phyloP scores from a whole-genome alignment of 2,888 invertebrate species.

The Anthophora plumipes region DNA sequence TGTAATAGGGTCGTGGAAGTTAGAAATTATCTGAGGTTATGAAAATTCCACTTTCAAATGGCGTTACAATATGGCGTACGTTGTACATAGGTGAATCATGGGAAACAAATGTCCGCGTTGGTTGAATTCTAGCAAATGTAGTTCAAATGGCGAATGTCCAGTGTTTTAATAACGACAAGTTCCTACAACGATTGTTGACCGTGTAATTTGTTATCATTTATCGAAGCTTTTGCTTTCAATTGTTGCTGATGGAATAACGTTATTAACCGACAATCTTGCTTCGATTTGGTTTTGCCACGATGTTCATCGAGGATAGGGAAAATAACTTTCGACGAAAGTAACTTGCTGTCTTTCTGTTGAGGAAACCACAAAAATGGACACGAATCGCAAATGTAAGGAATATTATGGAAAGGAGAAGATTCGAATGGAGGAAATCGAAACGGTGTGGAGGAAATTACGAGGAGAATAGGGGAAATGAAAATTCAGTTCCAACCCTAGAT shows the following conservation, averaged over 20 bases:
- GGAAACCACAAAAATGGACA: no score
- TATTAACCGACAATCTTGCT: background rate
- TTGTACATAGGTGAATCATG: background rate
- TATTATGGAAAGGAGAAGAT: no score
- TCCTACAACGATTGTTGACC: slow-evolving; percentile 32
- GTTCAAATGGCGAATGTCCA: slow-evolving; percentile 9
- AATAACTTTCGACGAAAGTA: background rate
- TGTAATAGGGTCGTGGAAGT: no score
- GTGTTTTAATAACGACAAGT: slow-evolving; percentile 25
- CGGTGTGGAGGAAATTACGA: no score
- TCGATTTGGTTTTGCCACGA: background rate
- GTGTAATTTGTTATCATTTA: slow-evolving; percentile 29
- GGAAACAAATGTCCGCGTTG: background rate
- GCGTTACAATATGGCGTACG: background rate
- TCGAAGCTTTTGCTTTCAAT: background rate
- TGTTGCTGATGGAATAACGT: background rate
- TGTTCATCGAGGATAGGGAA: background rate
- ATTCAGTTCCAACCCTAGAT: no score
- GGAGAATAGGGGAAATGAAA: no score
- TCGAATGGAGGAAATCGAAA: no score
- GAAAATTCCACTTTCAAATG: background rate
- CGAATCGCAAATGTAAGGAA: no score
- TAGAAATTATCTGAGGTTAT: background rate
- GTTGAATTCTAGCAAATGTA: slow-evolving; percentile 18
- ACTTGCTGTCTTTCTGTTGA: background rate